These are phyloP conservation scores for Cranoglanis bouderius DNA, from an alignment of 2,113 vertebrate species.

Conservation along the genomic window DNA sequence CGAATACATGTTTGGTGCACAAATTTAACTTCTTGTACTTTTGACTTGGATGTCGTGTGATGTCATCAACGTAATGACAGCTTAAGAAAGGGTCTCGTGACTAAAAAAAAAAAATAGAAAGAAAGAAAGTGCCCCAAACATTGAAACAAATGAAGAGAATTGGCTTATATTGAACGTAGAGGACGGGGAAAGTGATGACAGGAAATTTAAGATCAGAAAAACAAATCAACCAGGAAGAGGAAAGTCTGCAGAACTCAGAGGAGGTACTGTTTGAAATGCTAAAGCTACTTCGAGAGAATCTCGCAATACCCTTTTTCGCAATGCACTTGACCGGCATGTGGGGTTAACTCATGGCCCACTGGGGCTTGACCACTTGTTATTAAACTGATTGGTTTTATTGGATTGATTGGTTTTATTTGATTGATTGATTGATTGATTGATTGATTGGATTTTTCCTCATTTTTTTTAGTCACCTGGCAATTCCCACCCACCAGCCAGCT, in stretches of 20 bases:
- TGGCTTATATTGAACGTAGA: background rate
- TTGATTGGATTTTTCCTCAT: background rate
- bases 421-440: background rate
- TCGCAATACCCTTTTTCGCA: background rate
- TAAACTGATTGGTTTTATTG: background rate
- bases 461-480: background rate
- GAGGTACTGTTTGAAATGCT: background rate
- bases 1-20: background rate
- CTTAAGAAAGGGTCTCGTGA: background rate
- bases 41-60: background rate
- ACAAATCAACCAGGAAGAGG: background rate
- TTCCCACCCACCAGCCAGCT: background rate
- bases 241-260: background rate
- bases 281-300: background rate
- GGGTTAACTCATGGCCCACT: background rate
- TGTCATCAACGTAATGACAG: background rate
- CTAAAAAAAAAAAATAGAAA: background rate
- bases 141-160: background rate
- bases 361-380: background rate
- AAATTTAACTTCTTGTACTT: background rate
- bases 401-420: too few species aligned
- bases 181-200: background rate
- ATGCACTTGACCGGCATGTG: background rate
- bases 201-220: background rate
- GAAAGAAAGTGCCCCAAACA: too few species aligned